These are phyloP conservation scores for Eulacestoma nigropectus DNA, from an alignment of 2,113 vertebrate species.

Conservation along the genomic window DNA sequence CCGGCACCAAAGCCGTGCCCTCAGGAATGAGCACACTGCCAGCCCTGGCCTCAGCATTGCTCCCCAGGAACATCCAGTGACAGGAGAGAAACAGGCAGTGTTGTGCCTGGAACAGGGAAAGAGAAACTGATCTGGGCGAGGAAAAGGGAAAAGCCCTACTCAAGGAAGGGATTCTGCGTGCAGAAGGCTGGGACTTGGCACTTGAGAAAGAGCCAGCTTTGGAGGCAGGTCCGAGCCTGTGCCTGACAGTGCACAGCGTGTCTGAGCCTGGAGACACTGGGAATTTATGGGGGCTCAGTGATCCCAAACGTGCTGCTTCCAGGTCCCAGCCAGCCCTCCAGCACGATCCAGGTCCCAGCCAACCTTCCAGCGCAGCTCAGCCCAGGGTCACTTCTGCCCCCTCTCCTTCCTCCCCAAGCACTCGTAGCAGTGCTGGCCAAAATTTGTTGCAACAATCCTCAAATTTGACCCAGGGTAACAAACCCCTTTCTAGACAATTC, in stretches of 20 bases:
- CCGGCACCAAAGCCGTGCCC: not conserved
- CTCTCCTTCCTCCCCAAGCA: not conserved
- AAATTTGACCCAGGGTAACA: not conserved
- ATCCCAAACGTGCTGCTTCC: not conserved
- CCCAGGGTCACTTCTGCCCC: not conserved
- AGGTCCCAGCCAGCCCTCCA: not conserved
- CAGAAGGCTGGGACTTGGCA: not conserved
- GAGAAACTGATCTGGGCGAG: not conserved
- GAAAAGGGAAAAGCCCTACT: not conserved
- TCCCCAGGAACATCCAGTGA: not conserved
- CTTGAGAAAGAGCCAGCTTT: not conserved
- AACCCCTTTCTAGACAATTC: not conserved
- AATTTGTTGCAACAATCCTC: not conserved
- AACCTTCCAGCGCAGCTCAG: not conserved
- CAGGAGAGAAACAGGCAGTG: not conserved
- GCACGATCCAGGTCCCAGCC: not conserved
- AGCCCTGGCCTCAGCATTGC: not conserved
- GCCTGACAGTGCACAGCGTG: fast-evolving
- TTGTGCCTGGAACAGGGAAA: not conserved
- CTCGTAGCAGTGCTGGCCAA: not conserved
- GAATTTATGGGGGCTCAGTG: not conserved
- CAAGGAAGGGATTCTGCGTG: not conserved
- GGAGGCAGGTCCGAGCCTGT: not conserved
- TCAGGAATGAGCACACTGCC: not conserved
- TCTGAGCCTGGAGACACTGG: not conserved